Evolutionary conservation across 2,888 invertebrate genomes (phyloP).

Genomic region (Mayetiola destructor): DNA sequence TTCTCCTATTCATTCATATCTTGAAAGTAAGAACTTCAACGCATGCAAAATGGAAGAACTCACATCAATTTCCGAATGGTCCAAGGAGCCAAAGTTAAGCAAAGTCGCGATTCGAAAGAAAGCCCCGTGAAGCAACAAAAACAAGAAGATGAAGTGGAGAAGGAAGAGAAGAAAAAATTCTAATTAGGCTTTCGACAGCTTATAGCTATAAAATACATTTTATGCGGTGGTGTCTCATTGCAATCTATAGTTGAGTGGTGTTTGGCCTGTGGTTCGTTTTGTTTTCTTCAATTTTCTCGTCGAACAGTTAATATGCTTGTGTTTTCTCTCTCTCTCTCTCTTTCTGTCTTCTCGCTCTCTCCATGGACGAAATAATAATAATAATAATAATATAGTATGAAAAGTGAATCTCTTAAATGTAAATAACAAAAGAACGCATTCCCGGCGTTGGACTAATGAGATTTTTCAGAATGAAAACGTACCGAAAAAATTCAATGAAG

Average conservation of each 20-base stretch:
- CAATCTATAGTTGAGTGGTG: constrained; percentile 5
- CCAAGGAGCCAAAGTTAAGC: no score
- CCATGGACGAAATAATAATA: no score
- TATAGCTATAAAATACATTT: constrained; percentile 10
- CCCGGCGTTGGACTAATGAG: background rate
- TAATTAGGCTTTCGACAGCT: constrained; percentile 12
- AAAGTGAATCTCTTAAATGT: constrained; percentile 7
- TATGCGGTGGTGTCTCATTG: constrained; percentile 1
- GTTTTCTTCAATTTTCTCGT: no score
- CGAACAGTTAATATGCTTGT: background rate
- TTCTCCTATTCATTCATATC: no score
- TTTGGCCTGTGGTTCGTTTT: constrained; percentile 1
- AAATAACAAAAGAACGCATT: constrained; percentile 1
- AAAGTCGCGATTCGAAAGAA: no score
- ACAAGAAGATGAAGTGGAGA: no score
- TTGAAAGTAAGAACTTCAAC: no score
- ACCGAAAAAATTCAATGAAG: background rate
- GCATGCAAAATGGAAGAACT: no score
- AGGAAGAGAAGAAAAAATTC: no score
- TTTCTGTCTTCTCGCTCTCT: background rate
- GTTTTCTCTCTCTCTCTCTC: background rate
- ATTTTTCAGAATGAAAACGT: background rate
- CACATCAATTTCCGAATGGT: no score
- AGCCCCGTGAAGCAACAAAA: no score
- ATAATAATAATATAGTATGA: no score